Evolutionary conservation across 1,140 invertebrate genomes (phyloP).

Genomic region (Neomicropteryx cornuta): DNA sequence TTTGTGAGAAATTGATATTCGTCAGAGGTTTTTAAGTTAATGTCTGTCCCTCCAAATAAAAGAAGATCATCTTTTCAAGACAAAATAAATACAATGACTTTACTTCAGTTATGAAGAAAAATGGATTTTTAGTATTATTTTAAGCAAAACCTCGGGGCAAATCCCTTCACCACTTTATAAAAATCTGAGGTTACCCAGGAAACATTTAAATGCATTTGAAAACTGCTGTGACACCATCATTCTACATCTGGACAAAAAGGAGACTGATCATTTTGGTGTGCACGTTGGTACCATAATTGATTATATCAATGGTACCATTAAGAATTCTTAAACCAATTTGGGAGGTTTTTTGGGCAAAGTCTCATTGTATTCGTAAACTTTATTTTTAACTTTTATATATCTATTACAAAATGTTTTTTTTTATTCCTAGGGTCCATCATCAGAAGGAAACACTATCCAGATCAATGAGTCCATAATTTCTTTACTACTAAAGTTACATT

Average conservation of each 20-base stretch:
- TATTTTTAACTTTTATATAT: too few species aligned
- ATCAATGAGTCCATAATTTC: conserved; percentile 88
- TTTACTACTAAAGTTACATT: conserved; percentile 84
- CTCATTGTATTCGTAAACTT: too few species aligned
- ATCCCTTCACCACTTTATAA: too few species aligned
- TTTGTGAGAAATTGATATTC: too few species aligned
- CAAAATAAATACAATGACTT: too few species aligned
- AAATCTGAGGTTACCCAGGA: too few species aligned
- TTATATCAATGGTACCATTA: not conserved
- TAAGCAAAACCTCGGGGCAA: too few species aligned
- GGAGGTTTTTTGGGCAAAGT: conserved; percentile 12
- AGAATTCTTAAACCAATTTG: conserved; percentile 9
- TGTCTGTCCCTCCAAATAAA: not conserved
- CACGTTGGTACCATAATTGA: too few species aligned
- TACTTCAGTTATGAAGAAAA: too few species aligned
- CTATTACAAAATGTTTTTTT: too few species aligned
- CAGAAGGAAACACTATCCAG: conserved; percentile 43
- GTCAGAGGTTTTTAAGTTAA: too few species aligned
- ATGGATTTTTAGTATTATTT: conserved; percentile 4
- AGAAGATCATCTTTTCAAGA: conserved; percentile 1
- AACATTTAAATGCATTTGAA: conserved; percentile 1
- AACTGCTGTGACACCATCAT: not conserved
- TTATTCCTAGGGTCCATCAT: conserved; percentile 6
- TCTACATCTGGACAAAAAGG: not conserved
- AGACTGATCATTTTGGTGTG: not conserved